Base-by-base conservation (phyloP, 2,113 vertebrate genomes). In the Rhabdornis inornatus region DNA sequence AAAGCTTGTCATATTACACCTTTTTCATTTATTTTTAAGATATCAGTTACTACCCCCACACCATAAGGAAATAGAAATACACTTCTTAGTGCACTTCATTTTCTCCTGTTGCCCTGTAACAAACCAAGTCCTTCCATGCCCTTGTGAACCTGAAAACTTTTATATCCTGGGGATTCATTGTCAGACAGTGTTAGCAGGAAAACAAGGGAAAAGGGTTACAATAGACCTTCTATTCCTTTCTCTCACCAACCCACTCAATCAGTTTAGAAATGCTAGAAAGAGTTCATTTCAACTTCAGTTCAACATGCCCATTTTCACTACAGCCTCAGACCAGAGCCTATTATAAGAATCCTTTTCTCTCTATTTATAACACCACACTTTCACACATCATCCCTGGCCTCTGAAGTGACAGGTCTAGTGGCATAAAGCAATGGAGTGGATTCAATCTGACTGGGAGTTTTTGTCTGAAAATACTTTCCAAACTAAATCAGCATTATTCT, bases 221-320 rank as follows among this genome's bases (percentile, higher is more conserved):
- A 83, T 20, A 90, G 31, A 27, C 19, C 33, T 85, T 92, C 57
- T 90, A 22, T 83, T 85, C 42, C 33, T 33, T 90, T 61, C 45
- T 80, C 63, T 90, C 83, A 72, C 40, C 85, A 82, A 33, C 82
- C 61, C 74, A 53, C 57, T 82, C 78, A 75, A 76, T 93, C 53
- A 72, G 37, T 65, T 93, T 60, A 80, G 70, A 90, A 82, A 84
- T 56, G 21, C 21, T 66, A 30, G 77, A 52, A 86, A 44, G 76
- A 61, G 11, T 37, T 85, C 35, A 45, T 86, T 87, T 91, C 66
- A 61, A 2, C 59, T 80, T 89, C 31, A 57, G 45, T 64, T 87
- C 82, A 72, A 23, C 44, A 28, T 28, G 22, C 28, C 3, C 9
- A 12, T 80, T 96, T 94, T 69, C 79, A 85, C 56, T 45, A 3